These are phyloP conservation scores for Meiosimyza platycephala DNA, from an alignment of 2,888 invertebrate genomes.

Conservation along the genomic window DNA sequence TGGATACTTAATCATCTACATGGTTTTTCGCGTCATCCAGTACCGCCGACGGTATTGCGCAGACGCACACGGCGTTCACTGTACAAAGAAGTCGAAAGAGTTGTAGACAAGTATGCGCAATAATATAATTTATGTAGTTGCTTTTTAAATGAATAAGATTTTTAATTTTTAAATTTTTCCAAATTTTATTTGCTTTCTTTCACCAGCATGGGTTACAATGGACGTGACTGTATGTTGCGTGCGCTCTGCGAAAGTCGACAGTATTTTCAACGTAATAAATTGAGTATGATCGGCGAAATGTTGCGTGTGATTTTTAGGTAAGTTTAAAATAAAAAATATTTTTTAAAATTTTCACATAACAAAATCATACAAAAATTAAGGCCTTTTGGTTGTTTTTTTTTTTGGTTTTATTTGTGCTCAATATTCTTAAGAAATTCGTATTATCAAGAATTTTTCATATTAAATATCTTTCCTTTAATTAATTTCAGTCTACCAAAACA, in stretches of 20 bases:
- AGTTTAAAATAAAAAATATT: slow-evolving; percentile 54
- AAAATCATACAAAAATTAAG: no score
- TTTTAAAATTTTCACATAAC: background rate
- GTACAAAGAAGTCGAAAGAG: slow-evolving; percentile 63
- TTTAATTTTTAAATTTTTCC: no score
- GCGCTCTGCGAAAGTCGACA: slow-evolving; percentile 81
- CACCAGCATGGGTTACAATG: slow-evolving; percentile 82
- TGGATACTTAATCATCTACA: slow-evolving; percentile 66
- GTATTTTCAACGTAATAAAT: slow-evolving; percentile 73
- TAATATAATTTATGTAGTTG: background rate
- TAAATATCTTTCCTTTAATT: no score
- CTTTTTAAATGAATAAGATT: no score
- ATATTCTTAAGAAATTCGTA: no score
- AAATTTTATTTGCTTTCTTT: slow-evolving; percentile 24
- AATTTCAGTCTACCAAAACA: slow-evolving; percentile 75
- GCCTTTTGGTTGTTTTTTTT: no score
- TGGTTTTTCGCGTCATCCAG: slow-evolving; percentile 55
- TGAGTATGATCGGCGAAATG: slow-evolving; percentile 77
- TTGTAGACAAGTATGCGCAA: slow-evolving; percentile 74
- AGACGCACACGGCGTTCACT: slow-evolving; percentile 65
- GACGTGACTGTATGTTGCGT: slow-evolving; percentile 77
- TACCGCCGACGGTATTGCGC: slow-evolving; percentile 67
- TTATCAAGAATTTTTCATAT: no score
- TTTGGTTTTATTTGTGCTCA: no score
- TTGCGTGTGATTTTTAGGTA: slow-evolving; percentile 78